Conservation (phyloP, 2,113 vertebrate species). For the Rhinoderma darwinii region DNA sequence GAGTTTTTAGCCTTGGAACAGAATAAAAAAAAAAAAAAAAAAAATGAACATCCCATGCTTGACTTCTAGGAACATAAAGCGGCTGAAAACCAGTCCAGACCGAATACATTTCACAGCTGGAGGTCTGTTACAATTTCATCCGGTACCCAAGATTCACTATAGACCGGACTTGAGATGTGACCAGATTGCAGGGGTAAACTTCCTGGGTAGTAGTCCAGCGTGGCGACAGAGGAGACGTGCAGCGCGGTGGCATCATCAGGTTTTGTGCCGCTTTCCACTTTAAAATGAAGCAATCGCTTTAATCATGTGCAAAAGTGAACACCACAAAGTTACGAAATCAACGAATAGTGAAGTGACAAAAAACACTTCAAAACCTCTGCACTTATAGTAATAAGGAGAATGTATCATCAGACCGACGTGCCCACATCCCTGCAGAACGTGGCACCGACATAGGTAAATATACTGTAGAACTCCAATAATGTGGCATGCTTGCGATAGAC, state of each 20-base stretch:
- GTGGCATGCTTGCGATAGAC: too few species aligned
- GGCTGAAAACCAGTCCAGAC: too few species aligned
- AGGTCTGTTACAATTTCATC: too few species aligned
- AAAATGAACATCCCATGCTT: too few species aligned
- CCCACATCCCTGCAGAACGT: neutral
- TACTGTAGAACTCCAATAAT: too few species aligned
- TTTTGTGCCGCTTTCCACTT: neutral
- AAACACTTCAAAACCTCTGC: neutral
- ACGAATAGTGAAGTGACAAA: neutral
- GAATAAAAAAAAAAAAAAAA: too few species aligned
- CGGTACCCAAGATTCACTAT: too few species aligned
- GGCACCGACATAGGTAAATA: too few species aligned
- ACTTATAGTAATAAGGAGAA: neutral
- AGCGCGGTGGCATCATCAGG: neutral
- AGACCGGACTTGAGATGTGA: too few species aligned
- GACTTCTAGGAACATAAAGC: too few species aligned
- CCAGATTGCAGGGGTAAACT: neutral
- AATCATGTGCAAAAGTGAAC: neutral
- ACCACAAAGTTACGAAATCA: neutral
- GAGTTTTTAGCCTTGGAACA: too few species aligned
- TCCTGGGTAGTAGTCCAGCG: neutral
- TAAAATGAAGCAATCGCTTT: neutral
- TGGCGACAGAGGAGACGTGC: neutral
- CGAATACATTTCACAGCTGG: too few species aligned
- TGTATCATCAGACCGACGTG: neutral